Percentiles rank a stretch among this genome's conserved stretches.
These are phyloP conservation scores for Megastigmus dorsalis DNA, from an alignment of 2,888 invertebrate species.

Conservation along the genomic window DNA sequence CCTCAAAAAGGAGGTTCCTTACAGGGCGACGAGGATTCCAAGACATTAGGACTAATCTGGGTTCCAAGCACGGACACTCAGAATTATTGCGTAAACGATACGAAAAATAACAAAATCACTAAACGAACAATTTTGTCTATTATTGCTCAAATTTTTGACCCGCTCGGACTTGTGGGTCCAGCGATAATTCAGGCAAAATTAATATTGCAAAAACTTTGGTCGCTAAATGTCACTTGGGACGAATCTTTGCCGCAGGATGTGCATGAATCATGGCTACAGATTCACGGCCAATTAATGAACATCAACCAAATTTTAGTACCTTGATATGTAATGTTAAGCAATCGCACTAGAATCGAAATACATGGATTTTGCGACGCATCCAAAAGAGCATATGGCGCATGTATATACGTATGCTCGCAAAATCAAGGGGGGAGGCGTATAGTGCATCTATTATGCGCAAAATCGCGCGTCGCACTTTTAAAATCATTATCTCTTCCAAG, in stretches of 20 bases:
- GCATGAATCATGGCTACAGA: not conserved
- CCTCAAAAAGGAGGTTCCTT: no score
- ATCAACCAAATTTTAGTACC: constrained; percentile 19
- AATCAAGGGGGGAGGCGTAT: not conserved
- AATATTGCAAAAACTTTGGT: constrained; percentile 20
- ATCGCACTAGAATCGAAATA: not conserved
- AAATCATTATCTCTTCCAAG: no score
- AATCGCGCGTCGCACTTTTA: no score
- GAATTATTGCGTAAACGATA: constrained; percentile 19
- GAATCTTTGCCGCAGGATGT: constrained; percentile 23
- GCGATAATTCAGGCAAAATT: constrained; percentile 3
- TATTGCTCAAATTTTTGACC: constrained; percentile 59
- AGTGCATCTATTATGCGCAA: not conserved
- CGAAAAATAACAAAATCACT: constrained; percentile 11
- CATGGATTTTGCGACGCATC: no score
- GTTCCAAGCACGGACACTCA: not conserved
- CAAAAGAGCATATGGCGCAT: constrained; percentile 13
- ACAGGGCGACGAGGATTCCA: constrained; percentile 10
- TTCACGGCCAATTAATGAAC: not conserved
- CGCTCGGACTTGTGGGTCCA: constrained; percentile 51
- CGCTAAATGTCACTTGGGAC: constrained; percentile 4
- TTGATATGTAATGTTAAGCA: not conserved
- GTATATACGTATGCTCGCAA: not conserved
- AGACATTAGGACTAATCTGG: constrained; percentile 20
- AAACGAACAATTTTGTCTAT: constrained; percentile 58